These are phyloP conservation scores for Bufo bufo DNA, from an alignment of 2,113 vertebrate species.

Conservation along the genomic window DNA sequence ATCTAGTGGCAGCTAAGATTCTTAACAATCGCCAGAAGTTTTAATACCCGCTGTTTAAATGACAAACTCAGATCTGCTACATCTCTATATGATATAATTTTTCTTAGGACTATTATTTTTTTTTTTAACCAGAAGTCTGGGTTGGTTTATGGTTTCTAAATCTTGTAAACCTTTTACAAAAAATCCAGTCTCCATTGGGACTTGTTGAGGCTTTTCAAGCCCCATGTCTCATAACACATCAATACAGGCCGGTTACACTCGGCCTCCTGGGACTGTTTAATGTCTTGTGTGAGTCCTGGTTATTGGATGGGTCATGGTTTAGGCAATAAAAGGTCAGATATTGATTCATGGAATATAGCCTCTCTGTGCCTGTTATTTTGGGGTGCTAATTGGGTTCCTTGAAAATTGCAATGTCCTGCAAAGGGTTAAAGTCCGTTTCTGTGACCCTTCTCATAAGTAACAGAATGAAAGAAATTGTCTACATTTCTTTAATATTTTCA, in stretches of 20 bases:
- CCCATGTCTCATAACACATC: neutral
- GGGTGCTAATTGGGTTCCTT: neutral
- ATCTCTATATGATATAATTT: neutral
- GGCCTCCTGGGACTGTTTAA: constrained; percentile 13
- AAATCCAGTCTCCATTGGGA: neutral
- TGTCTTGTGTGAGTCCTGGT: neutral
- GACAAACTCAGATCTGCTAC: neutral
- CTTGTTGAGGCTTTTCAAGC: neutral
- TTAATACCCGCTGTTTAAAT: neutral
- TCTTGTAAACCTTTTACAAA: neutral
- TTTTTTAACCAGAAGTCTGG: neutral
- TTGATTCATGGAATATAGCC: neutral
- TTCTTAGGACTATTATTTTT: neutral
- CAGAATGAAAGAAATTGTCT: too few species aligned
- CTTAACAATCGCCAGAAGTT: too few species aligned
- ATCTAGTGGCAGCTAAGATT: neutral
- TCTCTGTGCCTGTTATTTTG: neutral
- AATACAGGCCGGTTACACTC: neutral
- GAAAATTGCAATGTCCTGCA: neutral
- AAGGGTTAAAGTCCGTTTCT: neutral
- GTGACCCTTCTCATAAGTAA: too few species aligned
- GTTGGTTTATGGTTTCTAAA: neutral
- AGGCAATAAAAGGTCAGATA: neutral
- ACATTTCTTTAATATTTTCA: too few species aligned
- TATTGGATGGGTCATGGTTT: neutral